Conservation (phyloP, 2,888 invertebrate genomes). For the Caenorhabditis drosophilae region DNA sequence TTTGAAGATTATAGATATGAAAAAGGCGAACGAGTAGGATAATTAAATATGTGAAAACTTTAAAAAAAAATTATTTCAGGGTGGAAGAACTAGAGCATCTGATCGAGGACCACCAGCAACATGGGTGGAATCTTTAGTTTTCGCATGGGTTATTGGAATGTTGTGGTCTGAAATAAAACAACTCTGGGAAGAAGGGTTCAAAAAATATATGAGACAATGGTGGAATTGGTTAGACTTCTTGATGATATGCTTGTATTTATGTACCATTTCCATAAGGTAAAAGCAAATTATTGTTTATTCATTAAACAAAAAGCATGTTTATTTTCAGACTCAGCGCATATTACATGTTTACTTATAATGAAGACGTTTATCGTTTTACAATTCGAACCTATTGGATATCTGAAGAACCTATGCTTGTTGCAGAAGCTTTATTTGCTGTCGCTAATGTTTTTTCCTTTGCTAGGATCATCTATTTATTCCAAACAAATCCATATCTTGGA, state of each 20-base stretch:
- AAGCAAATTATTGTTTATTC: background rate
- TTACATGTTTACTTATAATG: conserved; percentile 48
- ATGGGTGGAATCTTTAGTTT: conserved; percentile 73
- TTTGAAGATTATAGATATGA: conserved; percentile 64
- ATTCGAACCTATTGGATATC: conserved; percentile 72
- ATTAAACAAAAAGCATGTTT: background rate
- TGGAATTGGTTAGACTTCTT: conserved; percentile 75
- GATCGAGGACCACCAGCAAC: conserved; percentile 72
- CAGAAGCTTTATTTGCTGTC: conserved; percentile 73
- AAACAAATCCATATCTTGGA: conserved; percentile 74
- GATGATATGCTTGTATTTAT: conserved; percentile 74
- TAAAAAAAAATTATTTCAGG: conserved; percentile 14
- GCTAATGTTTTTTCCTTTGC: conserved; percentile 75
- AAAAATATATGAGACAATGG: conserved; percentile 73
- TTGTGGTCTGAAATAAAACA: conserved; percentile 75
- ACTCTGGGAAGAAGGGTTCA: conserved; percentile 74
- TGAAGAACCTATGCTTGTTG: conserved; percentile 73
- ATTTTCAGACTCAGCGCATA: conserved; percentile 48
- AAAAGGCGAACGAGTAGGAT: conserved; percentile 49
- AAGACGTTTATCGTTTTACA: conserved; percentile 47
- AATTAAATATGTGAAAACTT: background rate
- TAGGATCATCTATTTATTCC: conserved; percentile 74
- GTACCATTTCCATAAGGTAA: conserved; percentile 72
- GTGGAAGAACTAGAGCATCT: conserved; percentile 60
- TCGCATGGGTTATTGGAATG: conserved; percentile 73